Percentiles rank a stretch among this genome's conserved stretches.
Evolutionary conservation across 2,888 invertebrate species (phyloP).

Genomic region (Eupithecia centaureata): DNA sequence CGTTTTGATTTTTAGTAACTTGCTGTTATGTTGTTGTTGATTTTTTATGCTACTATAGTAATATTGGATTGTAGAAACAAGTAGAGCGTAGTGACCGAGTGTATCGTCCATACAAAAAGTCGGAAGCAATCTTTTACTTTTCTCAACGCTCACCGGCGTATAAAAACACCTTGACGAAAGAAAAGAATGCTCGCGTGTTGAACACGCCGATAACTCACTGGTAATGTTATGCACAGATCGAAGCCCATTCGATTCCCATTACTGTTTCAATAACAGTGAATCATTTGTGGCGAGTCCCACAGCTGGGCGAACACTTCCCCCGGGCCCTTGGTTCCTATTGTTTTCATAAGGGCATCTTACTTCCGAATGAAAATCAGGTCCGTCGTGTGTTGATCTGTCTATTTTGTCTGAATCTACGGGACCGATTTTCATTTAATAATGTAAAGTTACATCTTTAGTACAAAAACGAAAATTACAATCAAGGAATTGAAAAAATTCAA

Average conservation of each 20-base stretch:
- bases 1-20: too few species aligned
- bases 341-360: background rate
- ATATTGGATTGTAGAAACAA: too few species aligned
- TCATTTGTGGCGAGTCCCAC: background rate
- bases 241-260: background rate
- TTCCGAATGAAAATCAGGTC: background rate
- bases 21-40: too few species aligned
- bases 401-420: background rate
- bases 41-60: too few species aligned
- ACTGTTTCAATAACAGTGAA: background rate
- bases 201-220: background rate
- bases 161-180: conserved; percentile 4
- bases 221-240: background rate
- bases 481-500: too few species aligned
- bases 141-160: background rate
- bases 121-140: background rate
- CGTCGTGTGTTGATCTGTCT: background rate
- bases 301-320: background rate
- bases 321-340: background rate
- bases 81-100: too few species aligned
- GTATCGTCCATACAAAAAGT: too few species aligned
- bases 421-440: too few species aligned
- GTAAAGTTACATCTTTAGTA: too few species aligned
- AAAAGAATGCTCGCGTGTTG: conserved; percentile 6
- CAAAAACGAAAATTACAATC: too few species aligned